phyloP scores from a whole-genome alignment of 2,113 vertebrate species.

The Chlamydotis undulata region DNA sequence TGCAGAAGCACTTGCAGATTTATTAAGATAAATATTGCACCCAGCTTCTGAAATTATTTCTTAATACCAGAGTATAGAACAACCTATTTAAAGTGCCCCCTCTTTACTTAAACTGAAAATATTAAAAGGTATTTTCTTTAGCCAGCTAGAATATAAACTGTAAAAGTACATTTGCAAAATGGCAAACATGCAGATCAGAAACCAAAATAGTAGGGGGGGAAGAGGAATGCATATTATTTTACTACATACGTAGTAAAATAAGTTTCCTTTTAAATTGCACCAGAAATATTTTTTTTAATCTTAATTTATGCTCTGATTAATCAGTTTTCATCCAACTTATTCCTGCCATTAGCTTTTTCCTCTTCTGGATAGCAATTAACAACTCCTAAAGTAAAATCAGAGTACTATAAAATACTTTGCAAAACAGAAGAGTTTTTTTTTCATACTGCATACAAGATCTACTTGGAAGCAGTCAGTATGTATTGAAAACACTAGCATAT shows the following conservation, averaged over 20 bases:
- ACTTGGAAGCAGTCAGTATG: background rate
- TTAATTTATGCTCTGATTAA: background rate
- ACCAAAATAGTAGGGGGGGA: background rate
- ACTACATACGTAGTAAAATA: background rate
- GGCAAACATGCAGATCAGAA: background rate
- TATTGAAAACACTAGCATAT: background rate
- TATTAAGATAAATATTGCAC: background rate
- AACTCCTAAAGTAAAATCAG: background rate
- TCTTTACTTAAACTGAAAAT: background rate
- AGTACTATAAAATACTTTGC: background rate
- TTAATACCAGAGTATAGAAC: background rate
- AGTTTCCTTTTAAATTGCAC: background rate
- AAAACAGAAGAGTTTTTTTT: background rate
- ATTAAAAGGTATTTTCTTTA: background rate
- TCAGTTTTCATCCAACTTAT: background rate
- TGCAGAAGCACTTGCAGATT: background rate
- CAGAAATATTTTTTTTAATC: background rate
- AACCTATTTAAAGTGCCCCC: background rate
- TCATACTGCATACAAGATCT: background rate
- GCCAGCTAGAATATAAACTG: background rate
- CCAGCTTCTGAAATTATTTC: background rate
- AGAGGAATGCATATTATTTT: background rate
- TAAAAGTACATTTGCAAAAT: background rate
- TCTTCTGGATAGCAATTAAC: background rate
- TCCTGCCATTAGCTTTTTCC: background rate